Conservation (phyloP, 2,797 vertebrate species). For the Pristis pectinata region DNA sequence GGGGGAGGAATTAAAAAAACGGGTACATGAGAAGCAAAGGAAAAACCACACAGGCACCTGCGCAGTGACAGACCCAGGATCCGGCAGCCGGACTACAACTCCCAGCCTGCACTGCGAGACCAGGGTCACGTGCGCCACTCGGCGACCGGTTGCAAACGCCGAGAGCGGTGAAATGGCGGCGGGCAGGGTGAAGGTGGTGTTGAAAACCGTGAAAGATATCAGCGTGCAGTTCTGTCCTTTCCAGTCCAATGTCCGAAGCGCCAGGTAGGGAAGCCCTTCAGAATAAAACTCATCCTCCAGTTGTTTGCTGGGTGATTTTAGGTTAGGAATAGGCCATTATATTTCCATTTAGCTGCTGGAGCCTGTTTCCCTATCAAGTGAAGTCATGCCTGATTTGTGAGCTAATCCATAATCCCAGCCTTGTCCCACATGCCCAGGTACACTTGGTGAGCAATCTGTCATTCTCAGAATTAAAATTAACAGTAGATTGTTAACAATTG, state of each 20-base stretch:
- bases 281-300: not conserved
- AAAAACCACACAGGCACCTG: not conserved
- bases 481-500: too few species aligned
- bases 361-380: too few species aligned
- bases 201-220: not conserved
- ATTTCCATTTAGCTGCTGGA: too few species aligned
- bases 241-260: not conserved
- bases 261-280: constrained; percentile 14
- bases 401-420: too few species aligned
- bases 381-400: too few species aligned
- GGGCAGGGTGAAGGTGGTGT: not conserved
- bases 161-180: constrained; percentile 9
- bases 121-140: not conserved
- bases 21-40: accelerated
- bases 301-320: not conserved
- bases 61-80: not conserved
- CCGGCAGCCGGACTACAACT: not conserved
- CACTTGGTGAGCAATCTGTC: too few species aligned
- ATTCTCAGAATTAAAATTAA: too few species aligned
- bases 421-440: too few species aligned
- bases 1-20: not conserved
- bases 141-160: not conserved
- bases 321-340: too few species aligned
- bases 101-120: not conserved
- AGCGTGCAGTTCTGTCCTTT: constrained; percentile 24